phyloP scores from a whole-genome alignment of 2,113 vertebrate species.

The Progne subis region DNA sequence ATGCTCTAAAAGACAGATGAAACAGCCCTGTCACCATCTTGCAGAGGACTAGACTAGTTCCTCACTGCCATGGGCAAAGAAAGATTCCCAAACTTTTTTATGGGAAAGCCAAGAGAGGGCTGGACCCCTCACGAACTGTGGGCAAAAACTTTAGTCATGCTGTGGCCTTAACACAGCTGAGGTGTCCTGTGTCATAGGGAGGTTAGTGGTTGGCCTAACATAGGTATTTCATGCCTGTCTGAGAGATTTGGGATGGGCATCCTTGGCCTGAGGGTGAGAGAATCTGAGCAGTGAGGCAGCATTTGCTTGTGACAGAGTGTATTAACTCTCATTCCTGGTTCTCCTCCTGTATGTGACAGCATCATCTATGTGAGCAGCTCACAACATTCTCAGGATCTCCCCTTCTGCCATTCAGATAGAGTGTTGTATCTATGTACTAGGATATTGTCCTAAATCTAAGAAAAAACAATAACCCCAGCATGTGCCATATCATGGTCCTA shows the following conservation, averaged over 20 bases:
- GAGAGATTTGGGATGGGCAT: background rate
- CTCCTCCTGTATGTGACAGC: background rate
- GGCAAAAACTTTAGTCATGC: background rate
- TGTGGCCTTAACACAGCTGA: background rate
- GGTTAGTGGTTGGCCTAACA: background rate
- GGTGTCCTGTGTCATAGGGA: background rate
- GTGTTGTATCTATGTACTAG: background rate
- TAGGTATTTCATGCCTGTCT: background rate
- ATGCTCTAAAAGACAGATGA: background rate
- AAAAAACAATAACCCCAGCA: background rate
- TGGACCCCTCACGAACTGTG: background rate
- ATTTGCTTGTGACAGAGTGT: background rate
- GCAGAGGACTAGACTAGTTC: background rate
- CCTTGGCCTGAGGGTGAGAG: background rate
- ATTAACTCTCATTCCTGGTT: background rate
- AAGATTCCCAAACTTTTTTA: background rate
- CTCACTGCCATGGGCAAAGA: background rate
- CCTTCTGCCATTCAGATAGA: background rate
- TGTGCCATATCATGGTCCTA: background rate
- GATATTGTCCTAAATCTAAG: background rate
- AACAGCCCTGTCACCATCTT: no score
- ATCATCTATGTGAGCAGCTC: background rate
- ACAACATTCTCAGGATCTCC: background rate
- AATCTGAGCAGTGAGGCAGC: fast-evolving
- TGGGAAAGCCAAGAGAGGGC: background rate